phyloP scores from a whole-genome alignment of 2,113 vertebrate species.

The Cottus gobio region DNA sequence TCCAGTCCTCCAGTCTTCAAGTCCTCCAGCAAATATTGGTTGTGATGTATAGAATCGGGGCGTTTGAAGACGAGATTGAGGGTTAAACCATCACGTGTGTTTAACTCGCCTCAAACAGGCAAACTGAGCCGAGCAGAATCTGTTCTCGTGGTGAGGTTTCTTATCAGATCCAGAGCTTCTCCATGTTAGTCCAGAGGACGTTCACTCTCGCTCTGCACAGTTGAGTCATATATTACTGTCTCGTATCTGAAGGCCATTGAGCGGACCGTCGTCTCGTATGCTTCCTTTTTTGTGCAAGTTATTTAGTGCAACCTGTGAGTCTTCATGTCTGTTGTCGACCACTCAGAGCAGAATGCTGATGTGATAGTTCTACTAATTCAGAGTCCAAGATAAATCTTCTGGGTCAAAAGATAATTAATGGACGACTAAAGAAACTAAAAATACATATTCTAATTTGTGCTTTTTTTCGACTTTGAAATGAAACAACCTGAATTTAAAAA shows the following conservation, averaged over 20 bases:
- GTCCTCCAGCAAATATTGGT: too few relatives aligned
- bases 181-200: conserved; percentile 46
- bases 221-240: not conserved
- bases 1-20: too few relatives aligned
- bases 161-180: conserved; percentile 16
- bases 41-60: too few relatives aligned
- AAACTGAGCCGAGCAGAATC: not conserved
- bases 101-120: not conserved
- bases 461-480: too few relatives aligned
- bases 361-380: too few relatives aligned
- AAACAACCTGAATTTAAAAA: too few relatives aligned
- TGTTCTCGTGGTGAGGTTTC: not conserved
- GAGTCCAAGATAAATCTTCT: not conserved
- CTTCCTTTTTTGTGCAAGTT: conserved; percentile 60
- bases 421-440: not conserved
- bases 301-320: too few relatives aligned
- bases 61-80: not conserved
- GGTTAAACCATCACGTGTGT: not conserved
- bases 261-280: not conserved
- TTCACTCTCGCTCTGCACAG: not conserved
- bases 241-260: conserved; percentile 44
- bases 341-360: too few relatives aligned
- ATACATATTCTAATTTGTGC: too few relatives aligned
- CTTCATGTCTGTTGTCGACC: too few relatives aligned
- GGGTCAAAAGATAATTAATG: not conserved